Evolutionary conservation across 2,113 vertebrate genomes (phyloP).

Genomic region (Crypturellus undulatus): DNA sequence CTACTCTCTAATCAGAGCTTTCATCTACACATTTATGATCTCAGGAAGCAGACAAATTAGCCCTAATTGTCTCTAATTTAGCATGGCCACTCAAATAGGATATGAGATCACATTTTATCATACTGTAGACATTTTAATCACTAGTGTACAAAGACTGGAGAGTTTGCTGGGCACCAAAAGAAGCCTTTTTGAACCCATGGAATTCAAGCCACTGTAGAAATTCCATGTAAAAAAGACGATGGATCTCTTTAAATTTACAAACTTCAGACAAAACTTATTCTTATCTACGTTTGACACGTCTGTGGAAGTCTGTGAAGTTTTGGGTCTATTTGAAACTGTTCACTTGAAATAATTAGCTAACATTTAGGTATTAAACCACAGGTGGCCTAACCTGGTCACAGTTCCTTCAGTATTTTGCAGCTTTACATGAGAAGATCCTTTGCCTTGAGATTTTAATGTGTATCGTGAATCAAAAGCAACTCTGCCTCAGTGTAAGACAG

Average conservation of each 20-base stretch:
- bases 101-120: slow-evolving; percentile 56
- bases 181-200: neutral
- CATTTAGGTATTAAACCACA: neutral
- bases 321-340: neutral
- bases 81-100: slow-evolving; percentile 44
- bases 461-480: neutral
- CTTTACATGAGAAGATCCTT: neutral
- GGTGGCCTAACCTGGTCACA: neutral
- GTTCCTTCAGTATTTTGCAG: neutral
- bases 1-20: slow-evolving; percentile 38
- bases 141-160: neutral
- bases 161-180: neutral
- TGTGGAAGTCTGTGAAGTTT: neutral
- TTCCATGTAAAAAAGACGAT: neutral
- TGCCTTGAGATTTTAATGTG: neutral
- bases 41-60: slow-evolving; percentile 30
- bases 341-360: neutral
- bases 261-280: neutral
- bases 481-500: neutral
- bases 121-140: slow-evolving; percentile 24
- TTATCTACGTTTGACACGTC: neutral
- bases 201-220: neutral
- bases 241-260: neutral
- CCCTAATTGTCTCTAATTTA: slow-evolving; percentile 55
- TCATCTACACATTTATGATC: slow-evolving; percentile 40